These are phyloP conservation scores for Apamea monoglypha DNA, from an alignment of 2,888 invertebrate genomes.

Conservation along the genomic window DNA sequence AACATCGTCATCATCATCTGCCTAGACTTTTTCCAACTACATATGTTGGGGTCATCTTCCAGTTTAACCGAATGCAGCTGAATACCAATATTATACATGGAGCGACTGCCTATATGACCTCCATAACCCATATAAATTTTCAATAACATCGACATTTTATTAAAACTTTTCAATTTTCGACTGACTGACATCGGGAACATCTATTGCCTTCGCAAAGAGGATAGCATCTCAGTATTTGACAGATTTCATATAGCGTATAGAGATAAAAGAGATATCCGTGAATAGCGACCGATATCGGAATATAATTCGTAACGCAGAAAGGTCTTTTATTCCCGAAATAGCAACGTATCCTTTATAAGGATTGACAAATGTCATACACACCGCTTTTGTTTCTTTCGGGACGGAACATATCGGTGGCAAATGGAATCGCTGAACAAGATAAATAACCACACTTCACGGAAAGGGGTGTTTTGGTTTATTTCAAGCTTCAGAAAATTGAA, in stretches of 20 bases:
- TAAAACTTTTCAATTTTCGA: slow-evolving; percentile 18
- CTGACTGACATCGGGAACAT: slow-evolving; percentile 34
- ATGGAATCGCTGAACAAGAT: slow-evolving; percentile 38
- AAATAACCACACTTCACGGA: slow-evolving; percentile 25
- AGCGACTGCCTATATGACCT: too few relatives aligned
- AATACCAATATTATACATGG: too few relatives aligned
- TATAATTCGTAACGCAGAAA: slow-evolving; percentile 60
- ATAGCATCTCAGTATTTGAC: slow-evolving; percentile 52
- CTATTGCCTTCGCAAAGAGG: slow-evolving; percentile 27
- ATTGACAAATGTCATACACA: slow-evolving; percentile 71
- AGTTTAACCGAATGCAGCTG: background rate
- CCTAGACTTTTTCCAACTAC: background rate
- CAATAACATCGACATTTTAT: slow-evolving; percentile 24
- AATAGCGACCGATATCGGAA: slow-evolving; percentile 58
- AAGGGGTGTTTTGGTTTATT: slow-evolving; percentile 8
- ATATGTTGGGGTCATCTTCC: background rate
- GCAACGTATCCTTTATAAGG: slow-evolving; percentile 62
- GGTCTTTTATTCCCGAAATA: slow-evolving; percentile 66
- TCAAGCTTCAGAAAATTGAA: slow-evolving; percentile 25
- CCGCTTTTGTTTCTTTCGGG: slow-evolving; percentile 45
- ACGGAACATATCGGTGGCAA: slow-evolving; percentile 30
- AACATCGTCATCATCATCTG: slow-evolving; percentile 1
- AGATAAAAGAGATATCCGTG: slow-evolving; percentile 48
- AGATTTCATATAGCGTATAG: slow-evolving; percentile 41
- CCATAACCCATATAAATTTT: background rate